Evolutionary conservation across 1,140 invertebrate genomes (phyloP), one percentile per base, ranked within the genome.

Genomic region (Formica exsecta): DNA sequence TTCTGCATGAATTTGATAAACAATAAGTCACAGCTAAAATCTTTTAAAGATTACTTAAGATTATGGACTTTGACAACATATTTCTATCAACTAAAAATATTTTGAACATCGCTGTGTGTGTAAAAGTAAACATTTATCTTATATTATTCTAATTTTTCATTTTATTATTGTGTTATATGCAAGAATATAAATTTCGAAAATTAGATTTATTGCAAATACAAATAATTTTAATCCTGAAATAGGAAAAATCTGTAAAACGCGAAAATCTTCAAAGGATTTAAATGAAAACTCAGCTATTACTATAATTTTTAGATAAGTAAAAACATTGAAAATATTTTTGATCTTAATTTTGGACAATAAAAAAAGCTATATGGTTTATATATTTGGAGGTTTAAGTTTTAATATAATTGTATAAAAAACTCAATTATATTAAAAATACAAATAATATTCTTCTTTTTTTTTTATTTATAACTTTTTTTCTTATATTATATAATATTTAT

Each of bases 231-330:
- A 25, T n/a, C 3, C 22, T 48, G 9, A 64, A 64, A 59, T 29
- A 13, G 16, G 0, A 59, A 59, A 38, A 3, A 44, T 64, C 16
- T 32, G 54, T 38, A 32, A 61, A 32, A 57, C 13, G 48, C 9
- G 8, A 80, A 22, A 54, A 71, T 70, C 11, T 57, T 79, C 16
- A 54, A 74, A 48, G 71, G 65, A 81, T 79, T 44, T 59, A 83
- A 59, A 81, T 57, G 41, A 77, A 71, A 76, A 64, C 16, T 62
- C 75, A 92, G 88, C 88, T 93, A 92, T 91, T 93, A 93, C 70
- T 79, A 16, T 19, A 22, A 79, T 36, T 36, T 77, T 66, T 65
- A 13, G 0, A 25, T 6, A 79, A 66, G 3, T 0, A 7, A 51
- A 13, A 25, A 25, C n/a, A 36, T 25, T 16, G n/a, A 62, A 9